These are phyloP conservation scores for Nasonovia ribisnigri DNA, from an alignment of 2,888 invertebrate species.

Conservation along the genomic window DNA sequence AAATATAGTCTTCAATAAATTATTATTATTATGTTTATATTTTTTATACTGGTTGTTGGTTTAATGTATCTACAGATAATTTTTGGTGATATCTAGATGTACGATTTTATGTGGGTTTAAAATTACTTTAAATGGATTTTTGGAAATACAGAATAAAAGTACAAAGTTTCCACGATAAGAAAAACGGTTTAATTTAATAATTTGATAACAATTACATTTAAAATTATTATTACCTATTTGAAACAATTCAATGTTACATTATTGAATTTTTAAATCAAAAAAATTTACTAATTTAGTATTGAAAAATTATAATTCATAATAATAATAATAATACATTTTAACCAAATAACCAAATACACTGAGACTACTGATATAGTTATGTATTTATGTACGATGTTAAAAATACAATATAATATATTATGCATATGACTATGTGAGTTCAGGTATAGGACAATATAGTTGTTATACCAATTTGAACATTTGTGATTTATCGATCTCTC, in stretches of 20 bases:
- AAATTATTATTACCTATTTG: neutral
- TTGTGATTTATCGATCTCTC: neutral
- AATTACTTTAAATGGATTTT: too few relatives aligned
- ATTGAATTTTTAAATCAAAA: too few relatives aligned
- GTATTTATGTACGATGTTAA: neutral
- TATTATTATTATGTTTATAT: neutral
- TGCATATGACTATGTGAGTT: neutral
- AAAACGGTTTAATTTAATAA: neutral
- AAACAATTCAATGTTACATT: neutral
- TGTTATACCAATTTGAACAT: neutral
- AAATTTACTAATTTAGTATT: too few relatives aligned
- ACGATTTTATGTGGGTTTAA: neutral
- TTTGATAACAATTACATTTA: neutral
- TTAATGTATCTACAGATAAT: neutral
- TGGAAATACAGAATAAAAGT: neutral
- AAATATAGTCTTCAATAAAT: constrained; percentile 17
- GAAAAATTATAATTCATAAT: too few relatives aligned
- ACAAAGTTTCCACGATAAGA: neutral
- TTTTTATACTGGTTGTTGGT: neutral
- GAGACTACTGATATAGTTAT: neutral
- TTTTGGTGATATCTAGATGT: neutral
- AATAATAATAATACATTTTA: too few relatives aligned
- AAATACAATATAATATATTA: neutral
- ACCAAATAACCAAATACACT: too few relatives aligned
- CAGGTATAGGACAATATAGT: neutral